Conservation (phyloP, 2,888 invertebrate genomes). For the Eristalinus aeneus region DNA sequence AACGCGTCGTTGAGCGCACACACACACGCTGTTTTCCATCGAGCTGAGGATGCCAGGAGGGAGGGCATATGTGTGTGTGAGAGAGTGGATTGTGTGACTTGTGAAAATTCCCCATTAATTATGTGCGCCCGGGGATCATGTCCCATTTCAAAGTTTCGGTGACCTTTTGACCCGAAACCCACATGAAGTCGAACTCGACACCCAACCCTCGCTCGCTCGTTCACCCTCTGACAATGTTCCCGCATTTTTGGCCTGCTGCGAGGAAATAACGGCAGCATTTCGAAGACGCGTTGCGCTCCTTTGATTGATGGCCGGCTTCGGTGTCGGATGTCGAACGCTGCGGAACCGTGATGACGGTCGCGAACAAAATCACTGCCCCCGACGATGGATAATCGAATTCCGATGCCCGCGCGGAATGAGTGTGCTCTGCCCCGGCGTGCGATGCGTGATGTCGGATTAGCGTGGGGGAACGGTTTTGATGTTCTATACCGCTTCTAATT, state of each 20-base stretch:
- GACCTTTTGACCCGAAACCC: slow-evolving; percentile 66
- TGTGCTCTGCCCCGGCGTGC: not conserved
- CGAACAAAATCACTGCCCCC: not conserved
- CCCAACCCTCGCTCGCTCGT: not conserved
- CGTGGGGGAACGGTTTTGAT: slow-evolving; percentile 37
- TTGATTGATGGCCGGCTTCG: slow-evolving; percentile 54
- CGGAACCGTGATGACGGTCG: not conserved
- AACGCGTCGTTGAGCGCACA: not conserved
- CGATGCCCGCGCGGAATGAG: not conserved
- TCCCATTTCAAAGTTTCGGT: slow-evolving; percentile 26
- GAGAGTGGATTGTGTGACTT: not conserved
- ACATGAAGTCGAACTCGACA: slow-evolving; percentile 30
- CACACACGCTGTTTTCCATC: not conserved
- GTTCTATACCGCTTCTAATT: slow-evolving; percentile 43
- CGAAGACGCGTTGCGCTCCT: not conserved
- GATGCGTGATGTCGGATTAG: slow-evolving; percentile 17
- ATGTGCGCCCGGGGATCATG: slow-evolving; percentile 21
- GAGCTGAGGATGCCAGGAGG: not conserved
- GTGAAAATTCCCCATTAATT: slow-evolving; percentile 25
- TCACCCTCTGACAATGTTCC: slow-evolving; percentile 57
- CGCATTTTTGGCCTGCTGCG: slow-evolving; percentile 43
- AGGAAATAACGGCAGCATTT: not conserved
- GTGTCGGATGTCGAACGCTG: not conserved
- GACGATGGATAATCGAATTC: not conserved
- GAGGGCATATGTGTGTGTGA: not conserved